phyloP scores from a whole-genome alignment of 1,140 invertebrate species.

The Rhagoletis zephyria region DNA sequence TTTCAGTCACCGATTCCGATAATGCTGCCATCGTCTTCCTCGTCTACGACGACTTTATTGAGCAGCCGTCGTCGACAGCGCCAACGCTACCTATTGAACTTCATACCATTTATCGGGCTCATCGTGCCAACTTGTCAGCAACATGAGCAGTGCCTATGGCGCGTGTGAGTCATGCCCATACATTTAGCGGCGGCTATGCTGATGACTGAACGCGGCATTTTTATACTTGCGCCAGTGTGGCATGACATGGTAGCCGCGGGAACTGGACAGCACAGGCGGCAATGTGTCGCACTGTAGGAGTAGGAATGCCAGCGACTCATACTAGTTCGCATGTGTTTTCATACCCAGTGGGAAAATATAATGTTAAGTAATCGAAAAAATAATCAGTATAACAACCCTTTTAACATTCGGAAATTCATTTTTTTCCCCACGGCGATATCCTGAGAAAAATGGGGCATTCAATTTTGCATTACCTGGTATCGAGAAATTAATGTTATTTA shows the following conservation, averaged over 20 bases:
- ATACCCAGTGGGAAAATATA: no score
- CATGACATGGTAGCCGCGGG: not conserved
- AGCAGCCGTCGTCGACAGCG: not conserved
- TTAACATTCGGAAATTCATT: no score
- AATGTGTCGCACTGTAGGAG: slow-evolving; percentile 19
- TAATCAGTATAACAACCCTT: no score
- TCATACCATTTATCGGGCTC: slow-evolving; percentile 34
- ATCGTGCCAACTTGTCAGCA: slow-evolving; percentile 17
- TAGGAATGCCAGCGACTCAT: not conserved
- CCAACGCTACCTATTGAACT: slow-evolving; percentile 9
- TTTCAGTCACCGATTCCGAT: slow-evolving; percentile 10
- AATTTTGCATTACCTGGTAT: no score
- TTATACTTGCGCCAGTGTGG: not conserved
- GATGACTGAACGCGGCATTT: slow-evolving; percentile 32
- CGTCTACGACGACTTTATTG: not conserved
- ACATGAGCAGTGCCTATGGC: slow-evolving; percentile 17
- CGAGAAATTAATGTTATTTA: no score
- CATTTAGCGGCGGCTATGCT: not conserved
- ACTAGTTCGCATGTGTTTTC: not conserved
- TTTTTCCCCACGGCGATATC: no score
- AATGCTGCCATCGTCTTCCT: not conserved
- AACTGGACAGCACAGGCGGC: slow-evolving; percentile 31
- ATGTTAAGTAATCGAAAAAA: no score
- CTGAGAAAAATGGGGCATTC: no score
- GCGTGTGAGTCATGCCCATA: slow-evolving; percentile 41